phyloP scores from a whole-genome alignment of 2,888 invertebrate genomes.

The Cynaeus angustus region DNA sequence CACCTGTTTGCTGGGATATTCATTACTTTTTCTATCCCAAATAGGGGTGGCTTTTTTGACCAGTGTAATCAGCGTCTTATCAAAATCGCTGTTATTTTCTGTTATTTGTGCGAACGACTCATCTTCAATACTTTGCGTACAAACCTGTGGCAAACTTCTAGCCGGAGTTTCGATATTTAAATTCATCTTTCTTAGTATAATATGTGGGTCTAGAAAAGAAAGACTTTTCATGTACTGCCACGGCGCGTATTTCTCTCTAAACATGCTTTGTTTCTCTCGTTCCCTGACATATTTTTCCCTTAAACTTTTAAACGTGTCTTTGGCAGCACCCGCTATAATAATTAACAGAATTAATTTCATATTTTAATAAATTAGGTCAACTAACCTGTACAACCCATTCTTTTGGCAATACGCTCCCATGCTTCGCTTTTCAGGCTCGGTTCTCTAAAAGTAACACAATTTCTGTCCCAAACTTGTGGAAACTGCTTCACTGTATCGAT shows the following conservation, averaged over 20 bases:
- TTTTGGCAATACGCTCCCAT: conserved; percentile 58
- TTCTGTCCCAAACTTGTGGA: conserved; percentile 63
- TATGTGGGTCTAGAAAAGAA: conserved; percentile 61
- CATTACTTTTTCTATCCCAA: conserved; percentile 63
- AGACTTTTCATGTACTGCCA: conserved; percentile 60
- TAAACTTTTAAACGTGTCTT: conserved; percentile 61
- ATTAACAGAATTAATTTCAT: conserved; percentile 34
- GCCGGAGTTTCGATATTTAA: conserved; percentile 45
- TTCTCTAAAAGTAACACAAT: conserved; percentile 59
- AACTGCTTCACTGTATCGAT: conserved; percentile 56
- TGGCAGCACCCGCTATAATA: conserved; percentile 57
- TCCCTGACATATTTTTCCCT: conserved; percentile 63
- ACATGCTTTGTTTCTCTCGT: conserved; percentile 59
- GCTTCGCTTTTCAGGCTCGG: conserved; percentile 58
- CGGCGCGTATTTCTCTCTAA: conserved; percentile 54
- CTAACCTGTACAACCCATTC: conserved; percentile 57
- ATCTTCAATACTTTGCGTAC: background rate
- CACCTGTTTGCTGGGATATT: conserved; percentile 60
- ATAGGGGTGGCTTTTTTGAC: conserved; percentile 61
- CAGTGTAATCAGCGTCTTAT: conserved; percentile 58
- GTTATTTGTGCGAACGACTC: conserved; percentile 19
- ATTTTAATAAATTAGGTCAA: conserved; percentile 24
- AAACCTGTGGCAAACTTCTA: conserved; percentile 26
- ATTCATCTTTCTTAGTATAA: conserved; percentile 56
- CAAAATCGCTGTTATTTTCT: conserved; percentile 57